These are phyloP conservation scores for Steatocranus sp. DNA, from an alignment of 2,797 vertebrate genomes.

Conservation along the genomic window DNA sequence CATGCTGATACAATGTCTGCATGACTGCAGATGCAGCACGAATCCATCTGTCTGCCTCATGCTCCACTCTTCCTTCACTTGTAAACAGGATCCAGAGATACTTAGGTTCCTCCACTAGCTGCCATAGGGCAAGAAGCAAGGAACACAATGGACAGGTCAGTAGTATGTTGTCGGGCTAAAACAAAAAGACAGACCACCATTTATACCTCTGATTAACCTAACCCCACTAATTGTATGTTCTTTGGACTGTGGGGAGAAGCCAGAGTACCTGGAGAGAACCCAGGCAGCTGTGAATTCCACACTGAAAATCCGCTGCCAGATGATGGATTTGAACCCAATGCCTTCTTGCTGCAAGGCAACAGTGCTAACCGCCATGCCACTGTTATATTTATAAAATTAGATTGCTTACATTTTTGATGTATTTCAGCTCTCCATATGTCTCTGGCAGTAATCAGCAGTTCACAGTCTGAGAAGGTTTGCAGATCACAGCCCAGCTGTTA, in stretches of 20 bases:
- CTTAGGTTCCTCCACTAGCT: not conserved
- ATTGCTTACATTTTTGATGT: not conserved
- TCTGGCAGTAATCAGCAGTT: conserved; percentile 17
- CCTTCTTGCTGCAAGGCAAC: not conserved
- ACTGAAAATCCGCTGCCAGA: not conserved
- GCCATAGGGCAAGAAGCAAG: not conserved
- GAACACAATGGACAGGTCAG: not conserved
- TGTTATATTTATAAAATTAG: not conserved
- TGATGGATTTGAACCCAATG: not conserved
- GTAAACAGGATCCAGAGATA: not conserved
- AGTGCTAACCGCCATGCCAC: not conserved
- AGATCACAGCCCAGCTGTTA: not conserved
- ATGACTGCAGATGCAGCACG: not conserved
- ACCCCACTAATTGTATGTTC: not conserved
- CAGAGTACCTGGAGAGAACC: not conserved
- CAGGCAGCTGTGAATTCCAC: not conserved
- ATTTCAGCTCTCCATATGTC: not conserved
- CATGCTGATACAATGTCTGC: not conserved
- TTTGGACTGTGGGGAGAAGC: not conserved
- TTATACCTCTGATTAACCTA: not conserved
- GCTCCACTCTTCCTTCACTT: not conserved
- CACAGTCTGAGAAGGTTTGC: conserved; percentile 25
- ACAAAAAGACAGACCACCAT: not conserved
- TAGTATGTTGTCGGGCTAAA: not conserved
- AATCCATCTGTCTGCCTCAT: not conserved